These are phyloP conservation scores for Drosophila sechellia DNA, from an alignment of 1,140 invertebrate genomes.

Conservation along the genomic window DNA sequence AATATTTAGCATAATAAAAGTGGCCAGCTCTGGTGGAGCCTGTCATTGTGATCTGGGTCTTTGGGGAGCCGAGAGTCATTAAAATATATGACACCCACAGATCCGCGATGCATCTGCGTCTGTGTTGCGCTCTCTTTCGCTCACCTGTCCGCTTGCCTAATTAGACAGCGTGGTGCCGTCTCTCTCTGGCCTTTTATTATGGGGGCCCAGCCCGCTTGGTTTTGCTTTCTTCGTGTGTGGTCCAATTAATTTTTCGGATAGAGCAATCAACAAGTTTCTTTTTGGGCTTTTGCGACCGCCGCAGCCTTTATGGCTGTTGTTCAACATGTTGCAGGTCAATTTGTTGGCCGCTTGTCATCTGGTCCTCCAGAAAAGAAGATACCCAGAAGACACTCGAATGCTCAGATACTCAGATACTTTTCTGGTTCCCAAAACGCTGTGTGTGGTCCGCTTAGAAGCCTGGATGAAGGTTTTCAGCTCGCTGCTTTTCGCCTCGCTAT, in stretches of 20 bases:
- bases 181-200: slow-evolving; percentile 5
- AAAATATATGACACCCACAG: slow-evolving; percentile 80
- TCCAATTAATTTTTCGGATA: slow-evolving; percentile 81
- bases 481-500: slow-evolving; percentile 18
- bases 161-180: slow-evolving; percentile 44
- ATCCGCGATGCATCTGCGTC: slow-evolving; percentile 44
- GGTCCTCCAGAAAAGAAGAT: slow-evolving; percentile 12
- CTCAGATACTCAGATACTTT: slow-evolving; percentile 1
- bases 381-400: slow-evolving; percentile 1
- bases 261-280: slow-evolving; percentile 79
- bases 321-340: slow-evolving; percentile 79
- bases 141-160: slow-evolving; percentile 50
- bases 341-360: slow-evolving; percentile 63
- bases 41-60: slow-evolving; percentile 31
- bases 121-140: slow-evolving; percentile 32
- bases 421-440: slow-evolving; percentile 24
- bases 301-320: slow-evolving; percentile 63
- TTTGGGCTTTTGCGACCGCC: slow-evolving; percentile 16
- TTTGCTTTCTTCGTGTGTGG: slow-evolving; percentile 66
- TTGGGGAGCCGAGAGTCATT: slow-evolving; percentile 57
- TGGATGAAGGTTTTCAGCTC: slow-evolving; percentile 4
- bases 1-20: neutral
- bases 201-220: slow-evolving; percentile 18
- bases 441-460: slow-evolving; percentile 52
- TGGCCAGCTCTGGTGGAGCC: slow-evolving; percentile 13